These are phyloP conservation scores for Porites australiensis DNA, from an alignment of 64 coral and sea anemone genomes.

Conservation along the genomic window DNA sequence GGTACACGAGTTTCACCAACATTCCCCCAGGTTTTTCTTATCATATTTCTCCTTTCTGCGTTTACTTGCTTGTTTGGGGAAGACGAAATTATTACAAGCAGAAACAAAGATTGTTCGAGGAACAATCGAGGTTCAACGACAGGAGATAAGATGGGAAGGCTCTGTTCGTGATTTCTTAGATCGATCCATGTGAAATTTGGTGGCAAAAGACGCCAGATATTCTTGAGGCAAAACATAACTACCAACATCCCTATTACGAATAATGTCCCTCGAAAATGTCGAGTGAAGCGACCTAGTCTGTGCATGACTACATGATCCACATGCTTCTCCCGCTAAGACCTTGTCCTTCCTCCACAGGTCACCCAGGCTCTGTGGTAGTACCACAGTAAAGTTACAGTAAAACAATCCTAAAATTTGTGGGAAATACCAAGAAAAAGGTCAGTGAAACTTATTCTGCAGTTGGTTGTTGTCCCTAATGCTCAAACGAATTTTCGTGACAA, in stretches of 20 bases:
- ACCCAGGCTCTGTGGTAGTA: too few relatives aligned
- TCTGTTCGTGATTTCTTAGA: conserved; percentile 13
- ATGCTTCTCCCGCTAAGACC: too few relatives aligned
- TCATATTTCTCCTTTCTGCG: conserved; percentile 44
- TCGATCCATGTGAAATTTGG: background rate
- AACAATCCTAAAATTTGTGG: too few relatives aligned
- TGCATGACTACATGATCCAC: too few relatives aligned
- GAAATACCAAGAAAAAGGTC: too few relatives aligned
- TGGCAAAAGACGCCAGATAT: background rate
- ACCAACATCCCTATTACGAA: background rate
- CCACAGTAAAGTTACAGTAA: too few relatives aligned
- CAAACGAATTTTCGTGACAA: too few relatives aligned
- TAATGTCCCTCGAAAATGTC: background rate
- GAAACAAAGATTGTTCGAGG: background rate
- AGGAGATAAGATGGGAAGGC: conserved; percentile 50
- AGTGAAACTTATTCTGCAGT: too few relatives aligned
- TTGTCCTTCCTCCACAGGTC: too few relatives aligned
- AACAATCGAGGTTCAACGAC: conserved; percentile 6
- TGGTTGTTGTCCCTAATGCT: too few relatives aligned
- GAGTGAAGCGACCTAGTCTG: too few relatives aligned
- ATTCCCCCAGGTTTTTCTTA: conserved; percentile 74
- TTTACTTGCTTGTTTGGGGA: conserved; percentile 45
- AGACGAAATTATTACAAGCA: conserved; percentile 81
- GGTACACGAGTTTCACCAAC: background rate
- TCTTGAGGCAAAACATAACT: background rate